phyloP scores from a whole-genome alignment of 2,113 vertebrate genomes.

The Desmodus rotundus region DNA sequence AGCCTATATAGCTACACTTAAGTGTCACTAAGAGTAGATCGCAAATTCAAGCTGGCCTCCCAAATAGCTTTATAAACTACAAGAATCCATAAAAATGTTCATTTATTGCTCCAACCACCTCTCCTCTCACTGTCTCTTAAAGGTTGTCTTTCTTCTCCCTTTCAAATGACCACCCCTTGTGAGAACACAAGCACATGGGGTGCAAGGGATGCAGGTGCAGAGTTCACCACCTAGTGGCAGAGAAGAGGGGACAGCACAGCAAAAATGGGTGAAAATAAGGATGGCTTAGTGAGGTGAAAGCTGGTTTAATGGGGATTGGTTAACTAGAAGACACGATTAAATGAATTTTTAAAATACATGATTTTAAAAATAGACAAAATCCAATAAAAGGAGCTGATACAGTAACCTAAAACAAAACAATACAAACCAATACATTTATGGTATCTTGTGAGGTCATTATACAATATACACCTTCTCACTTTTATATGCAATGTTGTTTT shows the following conservation, averaged over 20 bases:
- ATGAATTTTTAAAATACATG: background rate
- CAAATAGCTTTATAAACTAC: conserved; percentile 12
- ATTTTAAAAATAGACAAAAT: conserved; percentile 35
- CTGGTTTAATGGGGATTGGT: background rate
- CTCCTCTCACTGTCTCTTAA: background rate
- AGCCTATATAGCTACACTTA: background rate
- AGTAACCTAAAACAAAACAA: background rate
- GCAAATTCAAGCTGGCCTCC: conserved; percentile 7
- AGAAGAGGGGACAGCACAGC: background rate
- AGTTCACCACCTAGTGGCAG: background rate
- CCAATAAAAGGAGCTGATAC: background rate
- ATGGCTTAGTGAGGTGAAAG: background rate
- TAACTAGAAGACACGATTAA: background rate
- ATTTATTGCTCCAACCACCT: background rate
- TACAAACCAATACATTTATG: background rate
- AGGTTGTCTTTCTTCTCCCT: background rate
- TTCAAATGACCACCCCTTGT: background rate
- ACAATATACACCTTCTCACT: background rate
- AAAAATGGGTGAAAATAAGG: background rate
- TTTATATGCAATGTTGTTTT: conserved; percentile 7
- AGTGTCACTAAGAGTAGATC: background rate
- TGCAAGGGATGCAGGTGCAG: background rate
- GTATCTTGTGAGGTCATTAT: background rate
- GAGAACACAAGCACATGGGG: background rate
- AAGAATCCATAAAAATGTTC: background rate